Evolutionary conservation across 2,888 invertebrate species (phyloP), one percentile per base, ranked within the genome.

Genomic region (Diarsia mendica): DNA sequence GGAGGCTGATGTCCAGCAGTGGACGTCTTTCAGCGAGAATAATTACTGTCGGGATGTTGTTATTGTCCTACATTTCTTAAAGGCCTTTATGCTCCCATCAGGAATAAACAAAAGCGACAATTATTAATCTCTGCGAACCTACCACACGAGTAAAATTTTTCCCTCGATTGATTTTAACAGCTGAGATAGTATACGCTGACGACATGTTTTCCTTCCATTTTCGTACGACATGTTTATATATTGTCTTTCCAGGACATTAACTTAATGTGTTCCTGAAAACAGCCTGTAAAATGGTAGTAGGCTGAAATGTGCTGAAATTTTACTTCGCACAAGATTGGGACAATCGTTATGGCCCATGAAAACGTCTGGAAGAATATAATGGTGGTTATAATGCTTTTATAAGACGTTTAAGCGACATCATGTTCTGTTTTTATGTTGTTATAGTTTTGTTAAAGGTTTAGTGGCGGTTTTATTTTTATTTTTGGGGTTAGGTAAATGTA

Each of bases 191-290:
- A 44, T 46, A n/a, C 28, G 63, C 68, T 79, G 72, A 81, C 77
- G 53, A 23, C 75, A 64, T 75, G 69, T 74, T 79, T 72, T 66
- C 44, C 15, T 39, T 49, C 44, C 48, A 72, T 67, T 70, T 70
- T 60, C 66, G 53, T 39, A 64, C 51, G 64, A 80, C 68, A 67
- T 80, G 81, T 80, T 73, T 85, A 77, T 80, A 75, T 87, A 71
- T 83, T 77, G 85, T 83, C 73, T 85, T 87, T 87, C 75, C 82
- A 76, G 49, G 13, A 77, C 82, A 80, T 87, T 87, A 82, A 79
- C 5, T 85, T 83, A 79, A 88, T 82, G 73, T 66, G 78, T 71
- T 82, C 80, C 75, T 77, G 69, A 78, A 83, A 75, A 75, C 67
- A 51, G 74, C 51, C 80, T 82, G 72, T 76, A 82, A 87, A 86